Evolutionary conservation across 1,140 invertebrate genomes (phyloP), one percentile per base, ranked within the genome.

Genomic region (Pogonomyrmex barbatus): DNA sequence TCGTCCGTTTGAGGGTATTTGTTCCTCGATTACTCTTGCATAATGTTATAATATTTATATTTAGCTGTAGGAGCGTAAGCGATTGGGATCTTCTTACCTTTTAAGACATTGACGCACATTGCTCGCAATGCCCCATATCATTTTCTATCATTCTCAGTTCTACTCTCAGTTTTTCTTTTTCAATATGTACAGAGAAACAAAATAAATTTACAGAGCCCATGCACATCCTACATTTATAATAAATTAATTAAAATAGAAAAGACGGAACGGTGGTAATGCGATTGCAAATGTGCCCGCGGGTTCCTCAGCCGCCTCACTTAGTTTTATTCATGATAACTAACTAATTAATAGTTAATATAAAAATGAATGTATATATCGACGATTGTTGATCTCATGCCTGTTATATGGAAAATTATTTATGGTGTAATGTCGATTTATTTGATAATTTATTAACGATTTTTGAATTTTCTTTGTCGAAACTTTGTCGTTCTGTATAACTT

Each of bases 1-100:
- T 88, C 84, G 82, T 87, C 63, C 85, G 77, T 87, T 87, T 81
- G 56, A 89, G 76, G 76, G 63, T 93, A 92, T 88, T 91, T 86
- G 83, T 24, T 24, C 24, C 24, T 92, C 89, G 85, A 2, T 90
- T 90, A 85, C 45, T 50, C 30, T 71, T 87, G 73, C 82, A 33
- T 76, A 76, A 89, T 88, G 60, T 88, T 88, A 67, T 77, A 56
- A 60, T 88, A 88, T 88, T 87, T 90, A 83, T 87, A 92, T 89
- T 81, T 89, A 89, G 88, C 85, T 79, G 68, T 87, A 52, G 47
- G 76, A 77, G 71, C 56, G 42, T 30, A 76, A 77, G n/a, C n/a
- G 8, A 4, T 81, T 67, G 47, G 63, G 67, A 52, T 84, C 83
- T 24, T 86, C 39, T 82, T 86, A 60, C 12, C 58, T 82, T 87